Conservation (phyloP, 2,888 invertebrate species). For the Fissipunctia ypsillon region DNA sequence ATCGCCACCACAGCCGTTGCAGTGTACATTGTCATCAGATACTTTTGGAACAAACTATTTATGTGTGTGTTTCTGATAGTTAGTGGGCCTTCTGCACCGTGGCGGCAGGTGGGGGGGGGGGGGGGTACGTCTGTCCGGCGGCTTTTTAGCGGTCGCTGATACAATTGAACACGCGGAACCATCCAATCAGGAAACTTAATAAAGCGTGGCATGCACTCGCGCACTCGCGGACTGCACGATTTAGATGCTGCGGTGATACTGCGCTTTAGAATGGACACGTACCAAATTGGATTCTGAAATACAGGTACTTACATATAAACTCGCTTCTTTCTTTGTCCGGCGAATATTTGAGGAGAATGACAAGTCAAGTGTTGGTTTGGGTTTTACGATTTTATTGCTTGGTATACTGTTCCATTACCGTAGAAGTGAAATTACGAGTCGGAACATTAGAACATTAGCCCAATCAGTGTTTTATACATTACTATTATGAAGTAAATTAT, state of each 20-base stretch:
- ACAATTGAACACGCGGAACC: slow-evolving; percentile 31
- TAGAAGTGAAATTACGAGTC: not conserved
- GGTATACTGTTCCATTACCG: not conserved
- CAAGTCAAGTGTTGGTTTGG: not conserved
- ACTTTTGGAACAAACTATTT: too few relatives aligned
- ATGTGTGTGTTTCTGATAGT: too few relatives aligned
- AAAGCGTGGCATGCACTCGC: slow-evolving; percentile 39
- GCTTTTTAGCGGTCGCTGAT: slow-evolving; percentile 49
- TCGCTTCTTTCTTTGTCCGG: not conserved
- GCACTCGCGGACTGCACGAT: slow-evolving; percentile 34
- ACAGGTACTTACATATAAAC: not conserved
- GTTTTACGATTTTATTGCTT: not conserved
- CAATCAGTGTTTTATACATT: not conserved
- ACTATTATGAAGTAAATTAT: too few relatives aligned
- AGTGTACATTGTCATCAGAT: too few relatives aligned
- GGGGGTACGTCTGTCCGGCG: not conserved
- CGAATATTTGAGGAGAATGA: slow-evolving; percentile 10
- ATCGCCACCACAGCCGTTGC: too few relatives aligned
- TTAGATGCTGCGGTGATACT: slow-evolving; percentile 18
- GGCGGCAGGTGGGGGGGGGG: not conserved
- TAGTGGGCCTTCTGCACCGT: slow-evolving; percentile 1
- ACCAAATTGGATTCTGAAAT: slow-evolving; percentile 28
- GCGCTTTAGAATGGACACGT: slow-evolving; percentile 22
- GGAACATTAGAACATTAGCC: not conserved
- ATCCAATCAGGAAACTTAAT: slow-evolving; percentile 39